Evolutionary conservation across 2,797 vertebrate species (phyloP), one percentile per base, ranked within the genome.

Genomic region (Graptemys geographica): DNA sequence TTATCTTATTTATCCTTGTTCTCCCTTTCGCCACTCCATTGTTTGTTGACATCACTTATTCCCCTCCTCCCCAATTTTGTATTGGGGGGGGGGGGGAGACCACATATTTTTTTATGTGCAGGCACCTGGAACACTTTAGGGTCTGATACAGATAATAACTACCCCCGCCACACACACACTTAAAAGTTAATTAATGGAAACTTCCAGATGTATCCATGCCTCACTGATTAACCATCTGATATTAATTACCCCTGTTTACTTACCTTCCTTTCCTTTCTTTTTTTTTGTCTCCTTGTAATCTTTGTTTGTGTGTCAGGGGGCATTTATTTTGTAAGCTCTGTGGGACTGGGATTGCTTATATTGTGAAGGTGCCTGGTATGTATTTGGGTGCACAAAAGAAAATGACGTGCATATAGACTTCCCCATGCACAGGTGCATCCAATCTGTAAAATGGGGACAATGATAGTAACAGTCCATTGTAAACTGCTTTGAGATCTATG

Each of bases 201-300:
- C 28, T 23, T 49, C 25, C 27, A 37, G 4, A 0, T 56, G 19
- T 41, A 87, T 27, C 49, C 78, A 12, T 1, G 0, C 18, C n/a
- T 56, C 21, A 21, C 3, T 13, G 37, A 57, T 19, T 18, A 84
- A 25, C 0, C 2, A 57, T 57, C 86, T 25, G 41, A 2, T 8
- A 9, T 33, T n/a, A 18, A 31, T 56, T 52, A 31, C 28, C 37
- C 1, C n/a, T 69, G 15, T 47, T 82, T 27, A 44, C 80, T 79
- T 57, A 10, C 5, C 21, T 88, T 16, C 74, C 76, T 12, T 51
- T 85, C 51, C 37, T 78, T 3, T 53, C 27, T 13, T 80, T 78
- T 41, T 41, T 78, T 78, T 28, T 47, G 74, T 28, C 44, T 78
- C 27, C 15, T 78, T 78, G 15, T 78, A 44, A 78, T 31, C 74